These are phyloP conservation scores for Notarius quadriscutis DNA, from an alignment of 2,113 vertebrate species.

Conservation along the genomic window DNA sequence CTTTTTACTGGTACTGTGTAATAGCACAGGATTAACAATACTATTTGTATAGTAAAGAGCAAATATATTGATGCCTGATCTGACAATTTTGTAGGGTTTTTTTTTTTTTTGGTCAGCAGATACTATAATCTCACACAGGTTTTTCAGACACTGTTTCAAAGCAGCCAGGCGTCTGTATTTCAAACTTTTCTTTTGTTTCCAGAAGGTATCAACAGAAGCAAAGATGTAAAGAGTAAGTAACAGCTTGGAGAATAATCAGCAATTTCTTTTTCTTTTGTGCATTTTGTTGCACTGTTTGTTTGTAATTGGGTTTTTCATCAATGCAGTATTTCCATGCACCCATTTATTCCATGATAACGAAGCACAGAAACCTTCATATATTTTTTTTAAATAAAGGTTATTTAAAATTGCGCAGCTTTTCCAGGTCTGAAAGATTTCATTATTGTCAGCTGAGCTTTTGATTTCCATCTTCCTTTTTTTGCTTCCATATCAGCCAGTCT, in stretches of 20 bases:
- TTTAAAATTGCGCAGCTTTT: constrained; percentile 15
- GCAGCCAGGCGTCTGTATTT: constrained; percentile 49
- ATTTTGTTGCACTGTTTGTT: constrained; percentile 25
- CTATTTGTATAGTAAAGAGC: not conserved
- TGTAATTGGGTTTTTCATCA: constrained; percentile 10
- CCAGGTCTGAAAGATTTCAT: constrained; percentile 13
- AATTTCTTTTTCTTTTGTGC: constrained; percentile 45
- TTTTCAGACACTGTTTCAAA: constrained; percentile 9
- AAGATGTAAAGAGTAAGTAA: constrained; percentile 77
- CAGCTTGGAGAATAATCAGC: constrained; percentile 47
- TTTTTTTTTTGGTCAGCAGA: not conserved
- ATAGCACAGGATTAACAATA: not conserved
- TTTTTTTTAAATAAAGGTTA: constrained; percentile 17
- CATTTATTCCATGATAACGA: not conserved
- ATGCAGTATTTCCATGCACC: constrained; percentile 2
- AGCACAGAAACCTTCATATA: constrained; percentile 1
- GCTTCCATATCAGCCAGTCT: not conserved
- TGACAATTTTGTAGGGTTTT: not conserved
- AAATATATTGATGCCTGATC: not conserved
- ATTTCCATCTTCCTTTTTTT: not conserved
- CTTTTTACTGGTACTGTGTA: too few relatives aligned
- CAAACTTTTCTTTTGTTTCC: constrained; percentile 68
- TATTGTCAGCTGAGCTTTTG: constrained; percentile 31
- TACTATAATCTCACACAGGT: not conserved
- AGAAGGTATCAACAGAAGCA: constrained; percentile 79